Conservation (phyloP, 1,140 invertebrate species). For the Eumaeus atala region DNA sequence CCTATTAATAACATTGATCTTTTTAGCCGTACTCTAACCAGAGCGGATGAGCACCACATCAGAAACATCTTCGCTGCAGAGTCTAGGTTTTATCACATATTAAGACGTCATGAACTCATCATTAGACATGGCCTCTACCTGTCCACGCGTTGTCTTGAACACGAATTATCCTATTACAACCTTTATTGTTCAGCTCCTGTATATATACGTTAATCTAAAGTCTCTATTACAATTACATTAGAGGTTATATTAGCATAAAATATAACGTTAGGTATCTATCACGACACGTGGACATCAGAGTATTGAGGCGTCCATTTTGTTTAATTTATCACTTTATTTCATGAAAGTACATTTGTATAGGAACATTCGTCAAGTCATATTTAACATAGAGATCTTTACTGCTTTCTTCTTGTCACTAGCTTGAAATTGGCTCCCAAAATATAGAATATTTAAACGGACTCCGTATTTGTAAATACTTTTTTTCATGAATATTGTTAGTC, state of each 20-base stretch:
- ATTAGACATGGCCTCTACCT: conserved; percentile 58
- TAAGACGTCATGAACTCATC: conserved; percentile 33
- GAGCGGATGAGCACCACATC: too few species aligned
- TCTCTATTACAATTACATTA: conserved; percentile 16
- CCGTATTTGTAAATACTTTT: too few species aligned
- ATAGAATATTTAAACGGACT: too few species aligned
- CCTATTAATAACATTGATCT: too few species aligned
- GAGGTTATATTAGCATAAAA: conserved; percentile 12
- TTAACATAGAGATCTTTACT: too few species aligned
- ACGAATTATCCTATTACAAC: conserved; percentile 58
- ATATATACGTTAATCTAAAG: conserved; percentile 15
- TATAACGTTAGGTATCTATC: background rate
- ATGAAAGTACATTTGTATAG: background rate
- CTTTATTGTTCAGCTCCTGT: conserved; percentile 21
- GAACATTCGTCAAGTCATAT: background rate
- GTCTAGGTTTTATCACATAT: background rate
- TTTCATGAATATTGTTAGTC: too few species aligned
- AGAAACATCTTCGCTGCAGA: too few species aligned
- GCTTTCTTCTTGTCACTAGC: too few species aligned
- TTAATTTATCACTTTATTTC: conserved; percentile 5
- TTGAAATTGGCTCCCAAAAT: too few species aligned
- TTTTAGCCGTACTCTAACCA: too few species aligned
- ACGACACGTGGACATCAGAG: conserved; percentile 2
- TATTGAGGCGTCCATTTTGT: background rate
- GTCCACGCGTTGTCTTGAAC: conserved; percentile 35